Evolutionary conservation across 2,113 vertebrate species (phyloP), one percentile per base, ranked within the genome.

Genomic region (Amblyornis subalaris): DNA sequence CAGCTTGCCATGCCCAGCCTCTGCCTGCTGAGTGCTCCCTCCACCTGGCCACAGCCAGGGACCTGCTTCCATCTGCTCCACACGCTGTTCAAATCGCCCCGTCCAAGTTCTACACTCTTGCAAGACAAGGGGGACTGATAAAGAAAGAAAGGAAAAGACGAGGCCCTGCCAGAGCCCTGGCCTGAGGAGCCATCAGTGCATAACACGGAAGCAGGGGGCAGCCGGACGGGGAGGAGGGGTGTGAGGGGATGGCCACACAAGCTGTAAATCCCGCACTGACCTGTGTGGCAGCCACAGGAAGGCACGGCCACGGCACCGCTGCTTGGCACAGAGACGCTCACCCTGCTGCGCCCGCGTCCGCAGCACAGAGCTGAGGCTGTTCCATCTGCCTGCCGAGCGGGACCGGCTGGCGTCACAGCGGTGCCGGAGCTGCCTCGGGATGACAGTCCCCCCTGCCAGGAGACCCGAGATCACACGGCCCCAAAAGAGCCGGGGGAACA

Each of bases 1-100:
- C 14, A 0, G 64, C 64, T 94, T 97, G 94, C 96, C 96, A 47
- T 85, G 93, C 73, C 83, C 87, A 96, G 93, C 79, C 73, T 81
- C 42, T 2, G 23, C 94, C 95, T 96, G 96, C 96, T 96, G 96
- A 97, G 96, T 88, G 95, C 85, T 95, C 94, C 95, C 89, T 84
- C 33, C 74, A 87, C 88, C 96, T 92, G 95, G 91, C 95, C 96
- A 85, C 82, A 86, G 95, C 88, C 95, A 71, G 82, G 64, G 93
- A 93, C 82, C 79, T 45, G 85, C 85, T 87, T 95, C 95, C 92
- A 91, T 97, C 70, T 96, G 96, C 88, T 95, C 90, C 1, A 66
- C 88, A 62, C 1, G 5, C 64, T 90, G 72, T 88, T 95, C 79
- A 38, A 45, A 84, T 72, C 26, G 1, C 31, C 79, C 92, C 92